Percentiles rank a stretch among this genome's conserved stretches.
These are phyloP conservation scores for Todiramphus chloris DNA, from an alignment of 2,113 vertebrate species.

Conservation along the genomic window DNA sequence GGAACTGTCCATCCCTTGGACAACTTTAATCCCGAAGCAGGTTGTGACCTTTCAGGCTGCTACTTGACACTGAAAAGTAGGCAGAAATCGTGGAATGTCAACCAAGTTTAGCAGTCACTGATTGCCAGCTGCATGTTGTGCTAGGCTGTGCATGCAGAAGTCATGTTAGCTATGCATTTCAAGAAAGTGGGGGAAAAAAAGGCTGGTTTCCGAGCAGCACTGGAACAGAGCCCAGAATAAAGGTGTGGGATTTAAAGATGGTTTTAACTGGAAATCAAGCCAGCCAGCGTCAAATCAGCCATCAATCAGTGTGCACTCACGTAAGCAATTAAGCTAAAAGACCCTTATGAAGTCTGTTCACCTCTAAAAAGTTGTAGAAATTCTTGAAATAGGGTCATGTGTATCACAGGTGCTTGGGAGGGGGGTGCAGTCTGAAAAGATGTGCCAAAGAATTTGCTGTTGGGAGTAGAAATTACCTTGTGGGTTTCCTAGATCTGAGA, in stretches of 20 bases:
- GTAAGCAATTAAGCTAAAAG: neutral
- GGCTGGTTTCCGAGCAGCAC: fast-evolving
- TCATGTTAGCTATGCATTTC: fast-evolving
- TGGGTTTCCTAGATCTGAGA: neutral
- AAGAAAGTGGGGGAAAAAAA: neutral
- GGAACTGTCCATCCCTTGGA: neutral
- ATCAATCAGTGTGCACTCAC: neutral
- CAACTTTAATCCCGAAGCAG: neutral
- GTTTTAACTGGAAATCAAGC: neutral
- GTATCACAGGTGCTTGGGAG: neutral
- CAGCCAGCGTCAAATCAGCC: too few relatives aligned
- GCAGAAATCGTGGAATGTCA: neutral
- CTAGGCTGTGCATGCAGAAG: neutral
- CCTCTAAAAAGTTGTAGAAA: neutral
- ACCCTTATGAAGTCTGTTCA: neutral
- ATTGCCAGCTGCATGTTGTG: fast-evolving
- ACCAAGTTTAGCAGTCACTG: neutral
- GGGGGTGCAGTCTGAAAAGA: neutral
- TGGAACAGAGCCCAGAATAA: neutral
- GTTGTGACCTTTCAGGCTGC: neutral
- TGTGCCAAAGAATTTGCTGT: neutral
- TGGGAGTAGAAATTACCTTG: neutral
- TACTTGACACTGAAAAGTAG: neutral
- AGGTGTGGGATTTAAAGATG: neutral
- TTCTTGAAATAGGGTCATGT: neutral